Base-by-base conservation (phyloP, 2,888 invertebrate species). In the Danaus chrysippus region DNA sequence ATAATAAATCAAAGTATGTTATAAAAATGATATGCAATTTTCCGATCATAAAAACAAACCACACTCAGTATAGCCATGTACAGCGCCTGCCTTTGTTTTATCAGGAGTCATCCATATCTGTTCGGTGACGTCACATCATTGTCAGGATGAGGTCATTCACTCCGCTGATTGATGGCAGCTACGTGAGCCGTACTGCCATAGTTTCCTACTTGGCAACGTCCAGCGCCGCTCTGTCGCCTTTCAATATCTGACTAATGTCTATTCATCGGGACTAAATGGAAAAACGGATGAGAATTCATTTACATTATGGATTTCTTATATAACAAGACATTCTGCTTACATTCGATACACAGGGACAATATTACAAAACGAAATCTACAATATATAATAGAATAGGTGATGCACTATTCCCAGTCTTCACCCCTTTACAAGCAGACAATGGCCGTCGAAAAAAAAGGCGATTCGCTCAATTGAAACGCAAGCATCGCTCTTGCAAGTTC, bases 111-210 rank as follows among this genome's bases (percentile, higher is more conserved):
- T 17, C 49, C 49, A 49, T 49, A 49, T 49, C 49, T 49, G 49
- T 57, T 54, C 12, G 19, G 61, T 78, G 79, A 76, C 77, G 79
- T 81, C 81, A 81, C 73, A 68, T 61, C 71, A 69, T 64, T 68
- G 70, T 74, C 77, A 77, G 76, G 75, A 76, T 73, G 73, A 75
- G 86, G 85, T 85, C 85, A 72, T 84, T 84, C 81, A 82, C 83
- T 75, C 76, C 76, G 70, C 70, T 82, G 84, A 86, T 81, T 78
- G 83, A 85, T 83, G 75, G 75, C 67, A 58, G 68, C 67, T 71
- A 82, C 85, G 86, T 84, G 49, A 15, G 49, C 49, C 49, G 49
- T 49, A 49, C 49, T 49, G 84, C 72, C 64, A 65, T 65, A 67
- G 65, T 69, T 65, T 71, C 71, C 73, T 67, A 67, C 71, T 70